Conservation (phyloP, 2,113 vertebrate genomes). For the Lophochroa leadbeateri region DNA sequence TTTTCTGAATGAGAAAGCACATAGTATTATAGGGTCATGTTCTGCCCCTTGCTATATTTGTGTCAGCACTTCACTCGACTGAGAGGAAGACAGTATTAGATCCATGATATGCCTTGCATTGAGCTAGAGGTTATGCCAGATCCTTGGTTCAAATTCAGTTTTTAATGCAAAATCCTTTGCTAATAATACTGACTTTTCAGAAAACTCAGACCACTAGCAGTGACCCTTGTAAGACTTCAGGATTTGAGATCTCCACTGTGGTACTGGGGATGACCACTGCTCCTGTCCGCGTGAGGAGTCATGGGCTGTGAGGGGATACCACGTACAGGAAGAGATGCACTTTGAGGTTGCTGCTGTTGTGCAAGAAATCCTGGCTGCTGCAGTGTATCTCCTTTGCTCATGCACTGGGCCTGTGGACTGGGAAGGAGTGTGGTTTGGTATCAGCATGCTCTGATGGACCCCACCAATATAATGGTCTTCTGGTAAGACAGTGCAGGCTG, state of each 20-base stretch:
- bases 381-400: not conserved
- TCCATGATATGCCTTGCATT: not conserved
- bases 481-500: not conserved
- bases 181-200: not conserved
- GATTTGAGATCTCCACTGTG: not conserved
- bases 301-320: not conserved
- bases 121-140: not conserved
- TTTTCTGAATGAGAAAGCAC: not conserved
- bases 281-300: not conserved
- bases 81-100: not conserved
- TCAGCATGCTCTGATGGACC: not conserved
- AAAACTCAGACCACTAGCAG: not conserved
- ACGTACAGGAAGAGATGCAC: fast-evolving
- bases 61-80: not conserved
- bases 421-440: not conserved
- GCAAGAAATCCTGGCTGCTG: not conserved
- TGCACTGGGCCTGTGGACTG: not conserved
- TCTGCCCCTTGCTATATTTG: not conserved
- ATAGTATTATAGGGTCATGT: not conserved
- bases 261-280: not conserved
- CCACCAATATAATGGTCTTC: not conserved
- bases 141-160: not conserved
- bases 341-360: not conserved
- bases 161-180: not conserved
- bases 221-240: not conserved